These are phyloP conservation scores for Diadegma fenestrale DNA, from an alignment of 2,888 invertebrate genomes.

Conservation along the genomic window DNA sequence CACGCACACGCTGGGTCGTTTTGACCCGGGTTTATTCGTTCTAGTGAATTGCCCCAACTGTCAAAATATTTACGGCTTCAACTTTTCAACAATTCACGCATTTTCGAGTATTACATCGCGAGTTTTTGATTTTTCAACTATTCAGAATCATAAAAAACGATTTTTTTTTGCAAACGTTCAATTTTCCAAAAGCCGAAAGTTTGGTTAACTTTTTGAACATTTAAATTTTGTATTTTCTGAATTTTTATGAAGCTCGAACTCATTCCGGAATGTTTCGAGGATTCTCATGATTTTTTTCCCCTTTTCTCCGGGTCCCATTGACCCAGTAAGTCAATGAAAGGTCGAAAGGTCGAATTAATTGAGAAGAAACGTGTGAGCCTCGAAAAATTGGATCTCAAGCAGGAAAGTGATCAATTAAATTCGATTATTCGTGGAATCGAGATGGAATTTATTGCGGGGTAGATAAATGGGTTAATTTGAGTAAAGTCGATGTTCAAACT, in stretches of 20 bases:
- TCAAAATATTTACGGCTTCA: not conserved
- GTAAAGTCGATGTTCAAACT: constrained; percentile 56
- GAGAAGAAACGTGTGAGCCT: not conserved
- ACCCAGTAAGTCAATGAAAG: not conserved
- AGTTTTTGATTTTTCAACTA: not conserved
- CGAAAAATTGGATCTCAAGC: not conserved
- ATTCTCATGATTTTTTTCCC: not conserved
- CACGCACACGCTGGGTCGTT: too few relatives aligned
- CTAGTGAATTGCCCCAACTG: not conserved
- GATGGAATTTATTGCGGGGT: not conserved
- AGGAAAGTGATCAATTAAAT: not conserved
- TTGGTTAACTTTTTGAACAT: not conserved
- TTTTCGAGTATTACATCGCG: not conserved
- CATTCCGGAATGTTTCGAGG: not conserved
- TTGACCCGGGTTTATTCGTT: constrained; percentile 3
- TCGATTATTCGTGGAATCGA: not conserved
- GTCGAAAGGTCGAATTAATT: not conserved
- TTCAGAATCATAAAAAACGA: not conserved
- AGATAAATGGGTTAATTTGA: constrained; percentile 5
- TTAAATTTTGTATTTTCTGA: not conserved
- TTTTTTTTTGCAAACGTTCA: not conserved
- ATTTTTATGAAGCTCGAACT: not conserved
- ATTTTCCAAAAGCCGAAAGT: not conserved
- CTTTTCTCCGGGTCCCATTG: not conserved
- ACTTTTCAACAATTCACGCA: not conserved